A percentile compares a stretch with the other conserved stretches of the same genome.
phyloP scores from a whole-genome alignment of 2,113 vertebrate species.

The Sminthopsis crassicaudata region DNA sequence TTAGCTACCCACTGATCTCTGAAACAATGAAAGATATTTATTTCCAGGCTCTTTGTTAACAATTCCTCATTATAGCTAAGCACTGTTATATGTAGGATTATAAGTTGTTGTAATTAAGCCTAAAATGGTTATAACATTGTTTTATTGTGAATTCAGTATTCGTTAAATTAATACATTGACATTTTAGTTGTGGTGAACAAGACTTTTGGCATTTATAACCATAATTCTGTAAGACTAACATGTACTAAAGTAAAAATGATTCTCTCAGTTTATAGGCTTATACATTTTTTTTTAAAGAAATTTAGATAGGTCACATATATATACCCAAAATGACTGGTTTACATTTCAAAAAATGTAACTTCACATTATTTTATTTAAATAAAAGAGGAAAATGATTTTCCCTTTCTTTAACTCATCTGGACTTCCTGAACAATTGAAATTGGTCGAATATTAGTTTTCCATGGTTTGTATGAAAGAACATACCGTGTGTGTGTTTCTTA shows the following conservation, averaged over 20 bases:
- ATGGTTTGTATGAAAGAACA: not conserved
- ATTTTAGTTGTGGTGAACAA: not conserved
- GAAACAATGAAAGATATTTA: not conserved
- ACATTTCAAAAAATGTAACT: not conserved
- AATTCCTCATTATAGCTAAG: not conserved
- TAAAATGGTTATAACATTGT: not conserved
- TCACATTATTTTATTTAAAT: not conserved
- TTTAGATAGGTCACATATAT: not conserved
- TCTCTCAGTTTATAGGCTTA: not conserved
- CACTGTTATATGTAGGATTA: not conserved
- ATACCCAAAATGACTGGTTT: not conserved
- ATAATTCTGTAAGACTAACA: not conserved
- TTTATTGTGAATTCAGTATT: not conserved
- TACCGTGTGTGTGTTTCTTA: not conserved
- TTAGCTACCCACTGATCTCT: not conserved
- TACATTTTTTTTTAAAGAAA: not conserved
- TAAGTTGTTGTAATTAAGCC: not conserved
- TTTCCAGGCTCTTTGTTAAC: not conserved
- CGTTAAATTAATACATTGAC: not conserved
- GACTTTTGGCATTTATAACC: not conserved
- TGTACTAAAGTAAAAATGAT: not conserved
- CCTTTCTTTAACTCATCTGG: not conserved
- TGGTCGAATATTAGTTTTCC: not conserved
- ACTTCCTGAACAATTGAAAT: not conserved
- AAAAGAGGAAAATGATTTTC: not conserved